Percentiles rank a stretch among this genome's conserved stretches.
These are phyloP conservation scores for Trichoplusia ni DNA, from an alignment of 1,140 invertebrate genomes.

Conservation along the genomic window DNA sequence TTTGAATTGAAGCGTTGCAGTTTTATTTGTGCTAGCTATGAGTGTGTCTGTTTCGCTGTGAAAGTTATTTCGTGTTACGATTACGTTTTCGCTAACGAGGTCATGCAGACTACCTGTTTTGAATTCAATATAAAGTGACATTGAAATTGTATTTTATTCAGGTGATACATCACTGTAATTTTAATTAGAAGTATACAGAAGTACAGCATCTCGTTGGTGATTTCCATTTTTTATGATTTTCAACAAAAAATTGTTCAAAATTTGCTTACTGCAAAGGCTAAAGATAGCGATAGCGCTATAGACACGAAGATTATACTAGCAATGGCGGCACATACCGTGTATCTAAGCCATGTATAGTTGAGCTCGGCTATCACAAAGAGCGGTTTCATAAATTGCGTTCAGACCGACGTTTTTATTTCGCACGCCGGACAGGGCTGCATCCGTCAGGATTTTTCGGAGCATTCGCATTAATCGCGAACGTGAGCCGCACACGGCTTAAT, in stretches of 20 bases:
- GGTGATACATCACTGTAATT: neutral
- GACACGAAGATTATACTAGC: too few species aligned
- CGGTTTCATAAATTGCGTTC: constrained; percentile 29
- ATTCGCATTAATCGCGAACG: constrained; percentile 24
- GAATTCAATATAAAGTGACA: constrained; percentile 8
- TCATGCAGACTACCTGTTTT: constrained; percentile 15
- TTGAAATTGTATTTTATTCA: constrained; percentile 6
- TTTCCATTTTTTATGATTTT: too few species aligned
- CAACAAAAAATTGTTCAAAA: too few species aligned
- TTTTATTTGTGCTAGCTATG: neutral
- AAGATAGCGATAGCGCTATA: too few species aligned
- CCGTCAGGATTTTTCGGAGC: constrained; percentile 19
- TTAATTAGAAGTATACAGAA: neutral
- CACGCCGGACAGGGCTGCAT: constrained; percentile 1
- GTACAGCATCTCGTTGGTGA: neutral
- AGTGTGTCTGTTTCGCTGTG: neutral
- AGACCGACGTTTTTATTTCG: constrained; percentile 28
- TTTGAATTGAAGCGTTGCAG: constrained; percentile 4
- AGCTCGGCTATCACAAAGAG: constrained; percentile 24
- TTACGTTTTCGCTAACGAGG: constrained; percentile 18
- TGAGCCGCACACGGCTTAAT: neutral
- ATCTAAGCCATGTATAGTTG: neutral
- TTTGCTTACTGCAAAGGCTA: too few species aligned
- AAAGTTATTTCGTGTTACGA: constrained; percentile 19
- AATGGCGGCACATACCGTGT: neutral